A percentile compares a stretch with the other conserved stretches of the same genome.
Conservation (phyloP, 2,113 vertebrate genomes). For the Syngnathus floridae region DNA sequence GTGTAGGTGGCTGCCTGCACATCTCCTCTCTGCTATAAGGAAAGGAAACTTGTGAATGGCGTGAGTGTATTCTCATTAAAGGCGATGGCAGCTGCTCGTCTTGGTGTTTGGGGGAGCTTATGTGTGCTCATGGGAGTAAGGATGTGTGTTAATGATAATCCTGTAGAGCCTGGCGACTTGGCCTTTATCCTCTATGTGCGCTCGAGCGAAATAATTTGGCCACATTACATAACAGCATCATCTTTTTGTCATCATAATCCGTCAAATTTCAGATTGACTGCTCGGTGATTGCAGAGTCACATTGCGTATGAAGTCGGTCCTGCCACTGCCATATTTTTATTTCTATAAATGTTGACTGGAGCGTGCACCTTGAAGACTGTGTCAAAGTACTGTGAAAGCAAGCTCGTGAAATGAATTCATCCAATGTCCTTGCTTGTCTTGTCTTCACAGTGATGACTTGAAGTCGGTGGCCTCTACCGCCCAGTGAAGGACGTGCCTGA, state of each 20-base stretch:
- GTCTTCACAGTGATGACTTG: conserved; percentile 69
- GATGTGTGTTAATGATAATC: conserved; percentile 55
- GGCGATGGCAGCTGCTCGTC: conserved; percentile 59
- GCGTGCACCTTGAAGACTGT: neutral
- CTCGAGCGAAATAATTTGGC: conserved; percentile 35
- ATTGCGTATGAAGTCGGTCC: neutral
- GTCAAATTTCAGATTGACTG: conserved; percentile 30
- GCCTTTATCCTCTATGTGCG: conserved; percentile 35
- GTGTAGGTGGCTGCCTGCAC: conserved; percentile 12
- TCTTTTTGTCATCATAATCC: conserved; percentile 40
- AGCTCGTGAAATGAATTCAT: conserved; percentile 1
- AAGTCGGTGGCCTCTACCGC: conserved; percentile 47
- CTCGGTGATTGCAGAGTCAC: neutral
- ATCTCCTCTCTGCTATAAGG: conserved; percentile 48
- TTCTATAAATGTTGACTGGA: neutral
- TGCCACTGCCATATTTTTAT: neutral
- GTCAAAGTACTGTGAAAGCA: neutral
- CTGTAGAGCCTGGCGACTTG: conserved; percentile 49
- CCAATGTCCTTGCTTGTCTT: conserved; percentile 3
- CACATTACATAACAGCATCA: conserved; percentile 45
- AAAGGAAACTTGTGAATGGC: conserved; percentile 55
- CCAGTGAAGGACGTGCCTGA: conserved; percentile 66
- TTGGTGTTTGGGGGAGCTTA: conserved; percentile 34
- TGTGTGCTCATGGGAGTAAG: conserved; percentile 33
- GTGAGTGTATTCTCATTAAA: conserved; percentile 55